Base-by-base conservation (phyloP, 2,797 vertebrate species). In the Oceanodroma leucorhoa region DNA sequence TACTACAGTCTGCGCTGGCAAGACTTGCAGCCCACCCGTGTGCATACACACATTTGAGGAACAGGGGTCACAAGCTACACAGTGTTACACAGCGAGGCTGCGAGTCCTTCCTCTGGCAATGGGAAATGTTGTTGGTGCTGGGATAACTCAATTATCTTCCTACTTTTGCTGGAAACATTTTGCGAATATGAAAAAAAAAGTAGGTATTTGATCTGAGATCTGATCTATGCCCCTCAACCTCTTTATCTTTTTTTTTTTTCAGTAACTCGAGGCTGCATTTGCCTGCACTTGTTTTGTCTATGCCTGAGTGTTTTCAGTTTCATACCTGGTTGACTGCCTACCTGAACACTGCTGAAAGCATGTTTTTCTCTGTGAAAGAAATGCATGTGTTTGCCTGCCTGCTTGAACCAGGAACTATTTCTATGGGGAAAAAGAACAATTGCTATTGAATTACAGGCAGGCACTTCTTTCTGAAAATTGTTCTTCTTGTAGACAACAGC, bases 241-340 rank as follows among this genome's bases (percentile, higher is more conserved):
- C 65, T 94, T 79, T 58, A 55, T 71, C 21, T 83, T 38, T 10
- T 18, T 43, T 43, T 43, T 43, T 43, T 43, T 43, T 43, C 48
- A 18, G 46, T 67, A 86, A 66, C 73, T 89, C 1, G 6, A 87
- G 83, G 66, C 5, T 89, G 87, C 65, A 60, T 93, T 95, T 95
- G 48, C 45, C 60, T 82, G 87, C 55, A 36, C 89, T 93, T 91
- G 62, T 91, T 94, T 93, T 92, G 60, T 78, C 75, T 87, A 2
- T 77, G 71, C 53, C 62, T 83, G 69, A 80, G 62, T 77, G 83
- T 92, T 96, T 93, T 77, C 81, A 86, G 89, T 95, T 94, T 95
- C 80, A 81, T 81, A 93, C 87, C 75, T 60, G 65, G 77, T 81
- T 97, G 76, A 77, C 75, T 94, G 71, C 85, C 87, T 92, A 60